Percentiles rank a stretch among this genome's conserved stretches.
These are phyloP conservation scores for Sciurus niger DNA, from an alignment of 2,113 vertebrate genomes.

Conservation along the genomic window DNA sequence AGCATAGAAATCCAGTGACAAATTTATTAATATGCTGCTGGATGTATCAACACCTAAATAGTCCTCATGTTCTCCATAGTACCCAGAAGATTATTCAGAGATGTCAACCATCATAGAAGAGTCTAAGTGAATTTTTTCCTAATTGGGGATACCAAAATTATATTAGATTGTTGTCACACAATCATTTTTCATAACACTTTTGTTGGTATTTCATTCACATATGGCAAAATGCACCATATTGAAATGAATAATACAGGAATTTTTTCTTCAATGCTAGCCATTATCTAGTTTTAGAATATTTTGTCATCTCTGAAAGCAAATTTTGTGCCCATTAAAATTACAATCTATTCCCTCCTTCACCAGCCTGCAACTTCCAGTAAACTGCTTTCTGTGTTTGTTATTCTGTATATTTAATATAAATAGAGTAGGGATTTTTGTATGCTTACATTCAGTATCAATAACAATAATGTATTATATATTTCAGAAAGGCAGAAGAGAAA, in stretches of 20 bases:
- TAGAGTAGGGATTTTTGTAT: not conserved
- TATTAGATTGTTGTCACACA: not conserved
- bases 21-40: not conserved
- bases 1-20: not conserved
- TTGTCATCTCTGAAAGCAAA: not conserved
- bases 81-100: not conserved
- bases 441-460: too few species aligned
- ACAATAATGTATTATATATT: not conserved
- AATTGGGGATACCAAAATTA: not conserved
- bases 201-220: not conserved
- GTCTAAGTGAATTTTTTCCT: not conserved
- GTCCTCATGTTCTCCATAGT: not conserved
- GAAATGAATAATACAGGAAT: not conserved
- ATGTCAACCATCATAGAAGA: not conserved
- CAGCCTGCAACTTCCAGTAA: not conserved
- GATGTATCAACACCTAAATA: not conserved
- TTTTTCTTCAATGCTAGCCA: not conserved
- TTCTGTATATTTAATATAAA: not conserved
- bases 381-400: not conserved
- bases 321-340: too few species aligned
- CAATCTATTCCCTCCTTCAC: not conserved
- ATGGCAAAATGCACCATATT: not conserved
- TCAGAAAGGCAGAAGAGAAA: not conserved
- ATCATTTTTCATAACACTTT: not conserved
- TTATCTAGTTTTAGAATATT: not conserved